phyloP scores from a whole-genome alignment of 2,888 invertebrate genomes.

The Xylophagus ater region DNA sequence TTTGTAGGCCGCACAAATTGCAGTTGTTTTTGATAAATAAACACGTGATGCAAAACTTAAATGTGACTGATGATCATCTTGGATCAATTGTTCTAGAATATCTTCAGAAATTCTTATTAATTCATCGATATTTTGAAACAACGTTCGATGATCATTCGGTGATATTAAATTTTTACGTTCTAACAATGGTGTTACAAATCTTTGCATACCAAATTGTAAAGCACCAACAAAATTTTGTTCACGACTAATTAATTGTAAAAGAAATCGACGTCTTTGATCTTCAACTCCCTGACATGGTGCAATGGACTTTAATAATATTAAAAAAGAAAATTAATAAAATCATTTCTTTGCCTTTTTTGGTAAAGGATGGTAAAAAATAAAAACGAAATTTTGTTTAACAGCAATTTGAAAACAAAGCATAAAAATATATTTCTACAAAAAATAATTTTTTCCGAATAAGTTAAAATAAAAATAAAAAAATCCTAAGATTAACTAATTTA shows the following conservation, averaged over 20 bases:
- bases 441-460: constrained; percentile 6
- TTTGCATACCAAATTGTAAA: constrained; percentile 65
- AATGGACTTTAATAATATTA: constrained; percentile 34
- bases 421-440: constrained; percentile 5
- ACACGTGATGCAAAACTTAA: constrained; percentile 55
- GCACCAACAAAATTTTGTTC: constrained; percentile 71
- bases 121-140: constrained; percentile 81
- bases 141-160: constrained; percentile 61
- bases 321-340: constrained; percentile 12
- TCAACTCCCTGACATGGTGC: constrained; percentile 34
- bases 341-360: too few species aligned
- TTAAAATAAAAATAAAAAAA: constrained; percentile 14
- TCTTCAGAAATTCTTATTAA: constrained; percentile 66
- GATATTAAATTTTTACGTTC: constrained; percentile 68
- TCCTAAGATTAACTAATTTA: constrained; percentile 26
- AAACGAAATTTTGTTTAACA: constrained; percentile 4
- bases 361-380: constrained; percentile 2
- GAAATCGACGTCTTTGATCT: constrained; percentile 54
- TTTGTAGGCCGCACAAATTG: constrained; percentile 66
- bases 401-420: neutral
- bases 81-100: constrained; percentile 60
- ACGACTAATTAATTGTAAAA: constrained; percentile 61
- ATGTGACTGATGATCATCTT: constrained; percentile 62
- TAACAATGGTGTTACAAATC: constrained; percentile 63
- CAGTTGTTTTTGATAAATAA: constrained; percentile 61